Base-by-base conservation (phyloP, 2,888 invertebrate species). In the Metalampra italica region DNA sequence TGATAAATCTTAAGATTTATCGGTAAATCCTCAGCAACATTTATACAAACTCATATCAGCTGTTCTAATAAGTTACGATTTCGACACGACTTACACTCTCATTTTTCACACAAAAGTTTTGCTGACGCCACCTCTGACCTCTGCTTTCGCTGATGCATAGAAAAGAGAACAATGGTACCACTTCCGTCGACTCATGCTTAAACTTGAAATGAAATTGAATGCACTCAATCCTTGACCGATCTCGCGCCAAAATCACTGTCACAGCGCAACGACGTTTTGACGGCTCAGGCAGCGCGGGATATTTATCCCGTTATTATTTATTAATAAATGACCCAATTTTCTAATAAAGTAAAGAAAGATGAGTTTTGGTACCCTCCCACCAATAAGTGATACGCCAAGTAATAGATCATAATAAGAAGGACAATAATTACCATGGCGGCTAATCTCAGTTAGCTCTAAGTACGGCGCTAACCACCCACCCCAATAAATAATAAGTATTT, bases 151-250 rank as follows among this genome's bases (percentile, higher is more conserved):
- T 75, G 66, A 45, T 56, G 50, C 58, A 3, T 36, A 51, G 57
- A 46, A 68, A 63, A 59, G 58, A 71, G 56, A 65, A 79, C 71
- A 76, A 76, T 52, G 22, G 22, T 3, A 47, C 7, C 9, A 65
- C 53, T 69, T 76, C 66, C 72, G 81, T 75, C 47, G 55, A 60
- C 71, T 82, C 86, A 85, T 68, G 63, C 55, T 67, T n/a, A 64
- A 75, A 74, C 78, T 78, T 78, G 47, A 43, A 38, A 13, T 29
- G 3, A 13, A 46, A 34, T 51, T 52, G 58, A 55, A 59, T 53
- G 50, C 57, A 40, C 51, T 49, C 53, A 60, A 68, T 76, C 75
- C 77, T 75, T 79, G 71, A 66, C 72, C 70, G 52, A 39, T 22
- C 52, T 59, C 54, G 56, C 57, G 56, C 56, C 51, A 58, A 64